Evolutionary conservation across 2,797 vertebrate species (phyloP), one percentile per base, ranked within the genome.

Genomic region (Phrynocephalus guinanensis): DNA sequence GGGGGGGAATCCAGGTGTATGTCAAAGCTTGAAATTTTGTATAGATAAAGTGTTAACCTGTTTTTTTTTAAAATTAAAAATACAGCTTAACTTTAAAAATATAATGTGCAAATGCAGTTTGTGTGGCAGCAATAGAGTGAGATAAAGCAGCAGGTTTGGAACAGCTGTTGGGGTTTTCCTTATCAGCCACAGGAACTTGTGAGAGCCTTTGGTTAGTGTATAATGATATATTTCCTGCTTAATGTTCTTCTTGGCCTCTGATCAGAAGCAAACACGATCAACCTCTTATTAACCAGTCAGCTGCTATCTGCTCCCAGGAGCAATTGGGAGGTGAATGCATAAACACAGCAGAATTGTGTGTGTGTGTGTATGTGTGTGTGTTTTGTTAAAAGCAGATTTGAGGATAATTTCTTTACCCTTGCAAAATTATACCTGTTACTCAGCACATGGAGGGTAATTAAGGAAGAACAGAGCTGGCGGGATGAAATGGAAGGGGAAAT

Each of bases 341-440:
- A 95, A 94, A 94, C 91, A 94, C 93, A 90, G 91, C 88, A 90
- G 91, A 89, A 30, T 93, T 94, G 91, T 92, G 92, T 3, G 33
- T 91, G 33, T 91, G 92, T 90, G 90, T 91, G 28, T 94, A 91
- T 92, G 92, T 3, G 33, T 91, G 92, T 90, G 90, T 91, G 28
- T 48, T 86, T 76, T 82, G 24, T 30, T 28, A 90, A 91, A 90
- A 93, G 85, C 90, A 93, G 94, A 95, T 93, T 86, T 84, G 77
- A 92, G 88, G 92, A 91, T 94, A 91, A 94, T 94, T 95, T 92
- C 93, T 91, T 91, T 93, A 89, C 90, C 60, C 88, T 88, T 85
- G 92, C 91, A 90, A 73, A 93, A 94, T 89, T 87, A 93, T 87
- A 86, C 38, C 24, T 20, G 82, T 56, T 92, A 88, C 88, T 87